Evolutionary conservation across 2,797 vertebrate species (phyloP).

Genomic region (Acridotheres tristis): DNA sequence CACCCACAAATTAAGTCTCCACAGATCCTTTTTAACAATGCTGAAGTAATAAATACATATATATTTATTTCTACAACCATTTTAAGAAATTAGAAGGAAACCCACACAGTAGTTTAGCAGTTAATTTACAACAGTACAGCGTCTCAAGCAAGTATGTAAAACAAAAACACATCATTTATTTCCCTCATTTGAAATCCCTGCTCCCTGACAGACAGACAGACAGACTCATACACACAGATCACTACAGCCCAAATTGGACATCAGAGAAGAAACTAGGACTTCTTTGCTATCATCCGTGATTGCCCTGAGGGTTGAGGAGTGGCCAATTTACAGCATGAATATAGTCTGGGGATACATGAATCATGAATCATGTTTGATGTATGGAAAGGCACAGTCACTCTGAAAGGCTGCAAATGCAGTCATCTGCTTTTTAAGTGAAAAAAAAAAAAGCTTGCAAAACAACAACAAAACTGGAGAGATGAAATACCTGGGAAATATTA

Average conservation of each 20-base stretch:
- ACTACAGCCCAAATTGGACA: slow-evolving; percentile 52
- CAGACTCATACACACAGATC: slow-evolving; percentile 9
- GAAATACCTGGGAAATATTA: slow-evolving; percentile 73
- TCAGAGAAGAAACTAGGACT: slow-evolving; percentile 44
- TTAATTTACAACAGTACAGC: slow-evolving; percentile 34
- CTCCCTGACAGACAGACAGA: slow-evolving; percentile 41
- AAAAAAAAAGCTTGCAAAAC: slow-evolving; percentile 57
- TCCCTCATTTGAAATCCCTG: slow-evolving; percentile 57
- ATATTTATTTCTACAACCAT: slow-evolving; percentile 22
- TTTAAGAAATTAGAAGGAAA: slow-evolving; percentile 67
- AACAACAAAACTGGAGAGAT: slow-evolving; percentile 42
- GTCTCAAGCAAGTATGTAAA: slow-evolving; percentile 44
- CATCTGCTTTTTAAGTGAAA: slow-evolving; percentile 44
- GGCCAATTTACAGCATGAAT: slow-evolving; percentile 53
- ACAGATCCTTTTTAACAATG: slow-evolving; percentile 9
- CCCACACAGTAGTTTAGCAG: slow-evolving; percentile 36
- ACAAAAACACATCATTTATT: slow-evolving; percentile 38
- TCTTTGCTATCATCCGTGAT: slow-evolving; percentile 60
- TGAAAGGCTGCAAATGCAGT: slow-evolving; percentile 65
- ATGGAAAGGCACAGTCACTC: slow-evolving; percentile 51
- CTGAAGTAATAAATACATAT: slow-evolving; percentile 50
- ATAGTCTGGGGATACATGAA: slow-evolving; percentile 50
- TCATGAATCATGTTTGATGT: slow-evolving; percentile 59
- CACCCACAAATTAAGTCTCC: slow-evolving; percentile 36
- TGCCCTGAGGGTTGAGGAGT: slow-evolving; percentile 55